Percentiles rank a stretch among this genome's conserved stretches.
Evolutionary conservation across 2,888 invertebrate species (phyloP).

Genomic region (Drosophila formosana): DNA sequence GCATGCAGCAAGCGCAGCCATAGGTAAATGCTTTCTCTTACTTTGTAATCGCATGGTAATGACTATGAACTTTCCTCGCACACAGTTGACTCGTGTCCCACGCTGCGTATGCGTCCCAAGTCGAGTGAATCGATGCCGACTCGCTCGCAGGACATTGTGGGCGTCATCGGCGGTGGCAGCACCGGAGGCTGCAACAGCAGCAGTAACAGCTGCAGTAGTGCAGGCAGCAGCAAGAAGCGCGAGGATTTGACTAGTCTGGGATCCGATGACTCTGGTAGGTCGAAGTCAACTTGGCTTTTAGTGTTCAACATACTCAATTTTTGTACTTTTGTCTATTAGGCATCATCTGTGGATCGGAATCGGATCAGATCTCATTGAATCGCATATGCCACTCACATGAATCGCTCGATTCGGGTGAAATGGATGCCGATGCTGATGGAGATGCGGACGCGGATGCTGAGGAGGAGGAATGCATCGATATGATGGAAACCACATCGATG

Average conservation of each 20-base stretch:
- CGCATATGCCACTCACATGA: constrained; percentile 88
- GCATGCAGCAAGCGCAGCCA: constrained; percentile 40
- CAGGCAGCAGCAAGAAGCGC: constrained; percentile 82
- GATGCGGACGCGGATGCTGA: constrained; percentile 86
- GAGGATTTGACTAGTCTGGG: constrained; percentile 87
- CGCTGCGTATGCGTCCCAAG: constrained; percentile 76
- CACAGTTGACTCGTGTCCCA: constrained; percentile 73
- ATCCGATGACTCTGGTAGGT: constrained; percentile 87
- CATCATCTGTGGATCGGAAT: constrained; percentile 87
- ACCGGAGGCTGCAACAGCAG: constrained; percentile 48
- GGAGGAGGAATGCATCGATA: constrained; percentile 86
- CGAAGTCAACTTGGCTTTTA: constrained; percentile 1
- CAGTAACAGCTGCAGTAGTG: constrained; percentile 62
- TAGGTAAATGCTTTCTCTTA: constrained; percentile 54
- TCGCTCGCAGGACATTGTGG: constrained; percentile 51
- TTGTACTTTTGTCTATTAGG: constrained; percentile 70
- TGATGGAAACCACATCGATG: constrained; percentile 85
- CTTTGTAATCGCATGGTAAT: too few relatives aligned
- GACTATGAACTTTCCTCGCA: not conserved
- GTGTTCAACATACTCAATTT: constrained; percentile 21
- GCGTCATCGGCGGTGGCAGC: constrained; percentile 37
- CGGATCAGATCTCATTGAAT: constrained; percentile 85
- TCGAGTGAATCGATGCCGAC: constrained; percentile 64
- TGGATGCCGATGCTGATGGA: constrained; percentile 87
- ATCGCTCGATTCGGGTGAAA: constrained; percentile 89